Conservation (phyloP, 2,888 invertebrate genomes). For the Disparrhopalites patrizii region DNA sequence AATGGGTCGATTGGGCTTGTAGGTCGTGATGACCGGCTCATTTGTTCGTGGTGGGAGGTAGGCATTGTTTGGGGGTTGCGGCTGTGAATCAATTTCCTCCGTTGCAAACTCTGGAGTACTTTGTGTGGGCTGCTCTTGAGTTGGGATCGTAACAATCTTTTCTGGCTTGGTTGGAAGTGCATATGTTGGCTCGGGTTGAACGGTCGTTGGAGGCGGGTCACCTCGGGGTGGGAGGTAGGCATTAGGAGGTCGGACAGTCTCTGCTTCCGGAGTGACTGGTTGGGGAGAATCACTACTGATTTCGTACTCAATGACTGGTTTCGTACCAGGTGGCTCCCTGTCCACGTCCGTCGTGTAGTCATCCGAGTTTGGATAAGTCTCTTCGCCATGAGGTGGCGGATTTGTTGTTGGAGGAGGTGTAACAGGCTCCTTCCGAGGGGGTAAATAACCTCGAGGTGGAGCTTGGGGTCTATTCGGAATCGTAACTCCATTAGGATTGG, state of each 20-base stretch:
- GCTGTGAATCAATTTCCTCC: background rate
- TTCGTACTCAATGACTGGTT: conserved; percentile 26
- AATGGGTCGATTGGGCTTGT: background rate
- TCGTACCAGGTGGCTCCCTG: conserved; percentile 11
- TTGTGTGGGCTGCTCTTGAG: background rate
- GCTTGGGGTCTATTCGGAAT: conserved; percentile 24
- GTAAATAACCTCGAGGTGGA: conserved; percentile 28
- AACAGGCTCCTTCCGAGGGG: conserved; percentile 16
- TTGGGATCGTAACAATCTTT: background rate
- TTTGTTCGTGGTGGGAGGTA: conserved; percentile 24
- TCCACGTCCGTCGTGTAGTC: conserved; percentile 9
- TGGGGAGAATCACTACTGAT: background rate
- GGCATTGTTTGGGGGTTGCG: conserved; percentile 3
- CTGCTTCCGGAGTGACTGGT: conserved; percentile 9
- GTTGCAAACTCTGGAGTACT: background rate
- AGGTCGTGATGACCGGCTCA: background rate
- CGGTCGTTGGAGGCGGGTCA: background rate
- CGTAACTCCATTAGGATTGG: conserved; percentile 24
- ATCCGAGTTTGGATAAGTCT: background rate
- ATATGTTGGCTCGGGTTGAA: background rate
- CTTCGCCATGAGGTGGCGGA: conserved; percentile 10
- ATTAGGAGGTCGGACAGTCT: conserved; percentile 5
- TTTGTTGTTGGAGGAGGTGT: conserved; percentile 6
- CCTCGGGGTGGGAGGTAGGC: conserved; percentile 26
- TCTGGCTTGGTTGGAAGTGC: background rate